Base-by-base conservation (phyloP, 2,797 vertebrate genomes). In the Parauchenoglanis punctatus region DNA sequence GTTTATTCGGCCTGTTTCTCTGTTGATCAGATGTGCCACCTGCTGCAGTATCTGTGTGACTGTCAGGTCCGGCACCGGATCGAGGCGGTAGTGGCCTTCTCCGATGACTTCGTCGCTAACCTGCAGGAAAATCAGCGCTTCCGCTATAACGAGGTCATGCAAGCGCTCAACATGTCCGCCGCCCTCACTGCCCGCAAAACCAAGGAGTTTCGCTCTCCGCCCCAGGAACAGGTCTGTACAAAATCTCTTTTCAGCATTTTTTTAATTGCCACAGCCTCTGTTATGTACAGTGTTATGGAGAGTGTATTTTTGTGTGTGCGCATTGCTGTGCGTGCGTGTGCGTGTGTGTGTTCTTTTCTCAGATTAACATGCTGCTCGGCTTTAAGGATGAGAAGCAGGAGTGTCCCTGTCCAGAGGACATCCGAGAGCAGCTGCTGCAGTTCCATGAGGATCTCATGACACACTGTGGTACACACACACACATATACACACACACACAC, bases 361-460 rank as follows among this genome's bases (percentile, higher is more conserved):
- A 99, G 98, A 99, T 99, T 90, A 99, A 99, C 90, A 99, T 97
- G 97, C 95, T 99, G 90, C 94, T 99, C 93, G 97, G 97, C 93
- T 99, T 99, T 86, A 99, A 99, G 92, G 96, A 97, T 89, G 97
- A 97, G 86, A 99, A 98, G 94, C 97, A 94, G 91, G 98, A 98
- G 70, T 99, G 97, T 92, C 98, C 98, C 4, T 99, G 98, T 92
- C 97, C 98, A 3, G 96, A 97, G 87, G 96, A 96, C 93, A 97
- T 99, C 91, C 92, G 96, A 76, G 97, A 98, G 86, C 97, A 98
- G 49, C 96, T 99, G 61, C 91, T 98, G 6, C 97, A 98, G 92
- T 99, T 99, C 91, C 98, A 99, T 2, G 97, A 98, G 90, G 98
- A 99, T 89, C 93, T 99, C 85, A 99, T 99, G 98, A 96, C 95